A percentile compares a stretch with the other conserved stretches of the same genome.
phyloP scores from a whole-genome alignment of 2,113 vertebrate species.

The Osmerus eperlanus region DNA sequence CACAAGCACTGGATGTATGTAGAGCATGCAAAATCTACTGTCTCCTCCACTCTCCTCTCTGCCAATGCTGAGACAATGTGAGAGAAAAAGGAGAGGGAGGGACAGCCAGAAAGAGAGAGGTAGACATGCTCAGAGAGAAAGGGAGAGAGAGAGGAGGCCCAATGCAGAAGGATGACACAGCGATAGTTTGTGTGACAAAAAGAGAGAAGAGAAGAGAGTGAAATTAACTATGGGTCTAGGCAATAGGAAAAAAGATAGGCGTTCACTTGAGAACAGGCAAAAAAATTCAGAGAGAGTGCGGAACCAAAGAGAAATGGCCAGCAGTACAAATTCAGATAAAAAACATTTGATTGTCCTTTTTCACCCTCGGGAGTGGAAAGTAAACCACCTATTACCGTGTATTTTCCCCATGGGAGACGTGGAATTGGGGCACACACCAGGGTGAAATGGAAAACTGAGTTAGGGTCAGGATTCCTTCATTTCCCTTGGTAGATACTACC shows the following conservation, averaged over 20 bases:
- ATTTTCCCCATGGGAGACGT: not conserved
- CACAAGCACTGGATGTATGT: slow-evolving; percentile 61
- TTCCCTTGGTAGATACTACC: too few relatives aligned
- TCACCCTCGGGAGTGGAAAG: not conserved
- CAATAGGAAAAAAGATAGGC: slow-evolving; percentile 12
- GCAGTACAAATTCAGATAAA: not conserved
- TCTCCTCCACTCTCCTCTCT: slow-evolving; percentile 63
- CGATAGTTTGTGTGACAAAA: slow-evolving; percentile 16
- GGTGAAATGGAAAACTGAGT: slow-evolving; percentile 4
- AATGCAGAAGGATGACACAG: slow-evolving; percentile 35
- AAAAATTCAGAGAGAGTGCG: slow-evolving; percentile 16
- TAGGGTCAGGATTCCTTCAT: not conserved
- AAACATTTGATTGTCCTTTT: not conserved
- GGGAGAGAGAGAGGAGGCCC: slow-evolving; percentile 13
- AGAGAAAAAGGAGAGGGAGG: slow-evolving; percentile 9
- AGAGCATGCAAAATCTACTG: slow-evolving; percentile 75
- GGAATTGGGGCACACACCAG: not conserved
- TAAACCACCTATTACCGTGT: slow-evolving; percentile 1
- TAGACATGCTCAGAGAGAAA: not conserved
- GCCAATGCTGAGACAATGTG: slow-evolving; percentile 26
- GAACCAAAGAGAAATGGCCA: not conserved
- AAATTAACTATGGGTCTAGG: slow-evolving; percentile 6
- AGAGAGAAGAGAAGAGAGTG: slow-evolving; percentile 14
- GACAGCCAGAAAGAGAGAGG: not conserved
- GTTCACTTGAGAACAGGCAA: not conserved